Evolutionary conservation across 2,113 vertebrate genomes (phyloP).

Genomic region (Parotia lawesii): DNA sequence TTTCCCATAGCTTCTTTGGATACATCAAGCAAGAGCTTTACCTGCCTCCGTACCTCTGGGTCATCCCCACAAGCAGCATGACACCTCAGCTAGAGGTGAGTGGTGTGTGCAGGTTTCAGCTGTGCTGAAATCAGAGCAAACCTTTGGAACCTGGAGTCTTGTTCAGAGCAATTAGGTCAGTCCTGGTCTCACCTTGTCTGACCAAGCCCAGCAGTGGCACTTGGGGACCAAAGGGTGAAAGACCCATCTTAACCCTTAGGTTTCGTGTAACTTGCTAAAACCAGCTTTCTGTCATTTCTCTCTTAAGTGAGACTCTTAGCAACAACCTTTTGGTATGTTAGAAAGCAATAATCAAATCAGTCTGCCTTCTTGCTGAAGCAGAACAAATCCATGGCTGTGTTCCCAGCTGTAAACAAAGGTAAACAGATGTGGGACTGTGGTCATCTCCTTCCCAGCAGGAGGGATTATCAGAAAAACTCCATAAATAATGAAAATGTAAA

Average conservation of each 20-base stretch:
- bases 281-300: neutral
- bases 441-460: conserved; percentile 36
- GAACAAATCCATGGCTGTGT: conserved; percentile 52
- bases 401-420: conserved; percentile 59
- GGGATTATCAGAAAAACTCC: conserved; percentile 29
- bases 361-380: neutral
- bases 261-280: neutral
- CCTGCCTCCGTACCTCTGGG: neutral
- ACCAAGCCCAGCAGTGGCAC: neutral
- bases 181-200: neutral
- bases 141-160: neutral
- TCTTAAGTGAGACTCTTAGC: neutral
- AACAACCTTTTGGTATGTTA: neutral
- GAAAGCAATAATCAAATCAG: conserved; percentile 36
- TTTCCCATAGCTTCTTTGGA: neutral
- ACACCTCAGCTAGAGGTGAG: neutral
- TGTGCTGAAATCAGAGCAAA: neutral
- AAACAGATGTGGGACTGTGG: conserved; percentile 34
- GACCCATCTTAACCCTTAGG: neutral
- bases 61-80: neutral
- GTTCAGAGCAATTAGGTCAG: neutral
- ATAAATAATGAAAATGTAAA: conserved; percentile 49
- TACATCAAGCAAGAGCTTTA: neutral
- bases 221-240: neutral
- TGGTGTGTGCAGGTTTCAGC: neutral